Percentiles rank a stretch among this genome's conserved stretches.
Conservation (phyloP, 1,140 invertebrate genomes). For the Caenorhabditis tropicalis region DNA sequence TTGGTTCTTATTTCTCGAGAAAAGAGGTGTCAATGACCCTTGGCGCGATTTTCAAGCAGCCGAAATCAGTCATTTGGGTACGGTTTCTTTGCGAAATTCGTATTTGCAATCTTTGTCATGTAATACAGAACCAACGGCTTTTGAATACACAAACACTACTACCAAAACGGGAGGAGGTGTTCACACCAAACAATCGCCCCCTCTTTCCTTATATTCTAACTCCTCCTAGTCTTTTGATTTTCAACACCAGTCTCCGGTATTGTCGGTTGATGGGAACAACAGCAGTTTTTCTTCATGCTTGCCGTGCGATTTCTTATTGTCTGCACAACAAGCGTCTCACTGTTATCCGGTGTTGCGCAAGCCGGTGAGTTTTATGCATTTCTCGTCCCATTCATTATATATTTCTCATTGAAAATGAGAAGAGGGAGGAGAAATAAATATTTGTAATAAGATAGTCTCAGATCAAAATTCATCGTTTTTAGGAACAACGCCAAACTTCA, state of each 20-base stretch:
- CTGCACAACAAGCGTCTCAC: constrained; percentile 30
- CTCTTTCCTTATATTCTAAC: neutral
- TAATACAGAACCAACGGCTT: neutral
- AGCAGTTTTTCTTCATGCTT: constrained; percentile 35
- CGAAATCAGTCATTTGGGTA: neutral
- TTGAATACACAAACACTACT: constrained; percentile 19
- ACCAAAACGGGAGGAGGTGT: constrained; percentile 20
- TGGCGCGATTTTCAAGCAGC: neutral
- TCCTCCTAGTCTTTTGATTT: constrained; percentile 33
- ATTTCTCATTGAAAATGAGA: neutral
- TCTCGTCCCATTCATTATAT: constrained; percentile 7
- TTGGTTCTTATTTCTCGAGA: neutral
- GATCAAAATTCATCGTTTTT: neutral
- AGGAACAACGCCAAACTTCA: neutral
- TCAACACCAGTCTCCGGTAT: neutral
- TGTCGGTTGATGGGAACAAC: constrained; percentile 42
- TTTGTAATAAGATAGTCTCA: neutral
- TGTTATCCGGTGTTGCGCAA: constrained; percentile 33
- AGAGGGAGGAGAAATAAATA: neutral
- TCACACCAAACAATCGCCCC: constrained; percentile 5
- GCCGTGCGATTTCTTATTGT: constrained; percentile 37
- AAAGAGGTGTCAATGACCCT: neutral
- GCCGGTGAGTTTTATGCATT: constrained; percentile 6
- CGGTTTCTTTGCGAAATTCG: neutral
- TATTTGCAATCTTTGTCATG: constrained; percentile 32